Base-by-base conservation (phyloP, 2,797 vertebrate species). In the Selene dorsalis region DNA sequence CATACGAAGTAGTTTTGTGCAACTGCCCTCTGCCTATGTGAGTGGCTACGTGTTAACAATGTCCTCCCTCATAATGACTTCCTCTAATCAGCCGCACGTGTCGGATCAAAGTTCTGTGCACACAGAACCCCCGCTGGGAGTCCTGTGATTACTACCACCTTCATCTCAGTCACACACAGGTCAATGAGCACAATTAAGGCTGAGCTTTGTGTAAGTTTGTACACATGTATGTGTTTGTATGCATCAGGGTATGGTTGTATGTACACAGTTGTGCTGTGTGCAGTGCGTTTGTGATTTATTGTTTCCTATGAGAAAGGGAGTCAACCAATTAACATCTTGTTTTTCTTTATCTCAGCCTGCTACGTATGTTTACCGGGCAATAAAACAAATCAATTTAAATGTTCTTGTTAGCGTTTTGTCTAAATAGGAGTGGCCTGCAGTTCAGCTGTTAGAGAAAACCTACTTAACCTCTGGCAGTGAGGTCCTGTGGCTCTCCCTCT, bases 11-110 rank as follows among this genome's bases (percentile, higher is more conserved):
- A 38, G 55, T 80, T 88, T 80, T 57, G 58, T 35, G 22, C 52
- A 83, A 32, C 61, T 70, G 65, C 63, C 86, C 62, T 77, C 72
- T 56, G 66, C 72, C 76, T 74, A 76, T 91, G 60, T 64, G 72
- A 88, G 76, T 59, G 69, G 73, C 79, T 82, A 38, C 16, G 67
- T 85, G 88, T 91, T 91, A 92, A 86, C 84, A 50, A 87, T 48
- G 87, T 82, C 79, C 82, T 82, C 72, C 53, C 68, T 65, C 39
- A 2, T 84, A 90, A 92, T 75, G 64, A 87, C 91, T 92, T 90
- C 78, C 87, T 91, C 81, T 92, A 94, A 94, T 93, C 86, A 93
- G 83, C 84, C 48, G 79, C 87, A 89, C 83, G 83, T 91, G 90
- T 93, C 85, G 41, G 87, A 87, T 92, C 83, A 93, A 88, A 90